Percentiles rank a stretch among this genome's conserved stretches.
These are phyloP conservation scores for Alethe diademata DNA, from an alignment of 2,113 vertebrate genomes.

Conservation along the genomic window DNA sequence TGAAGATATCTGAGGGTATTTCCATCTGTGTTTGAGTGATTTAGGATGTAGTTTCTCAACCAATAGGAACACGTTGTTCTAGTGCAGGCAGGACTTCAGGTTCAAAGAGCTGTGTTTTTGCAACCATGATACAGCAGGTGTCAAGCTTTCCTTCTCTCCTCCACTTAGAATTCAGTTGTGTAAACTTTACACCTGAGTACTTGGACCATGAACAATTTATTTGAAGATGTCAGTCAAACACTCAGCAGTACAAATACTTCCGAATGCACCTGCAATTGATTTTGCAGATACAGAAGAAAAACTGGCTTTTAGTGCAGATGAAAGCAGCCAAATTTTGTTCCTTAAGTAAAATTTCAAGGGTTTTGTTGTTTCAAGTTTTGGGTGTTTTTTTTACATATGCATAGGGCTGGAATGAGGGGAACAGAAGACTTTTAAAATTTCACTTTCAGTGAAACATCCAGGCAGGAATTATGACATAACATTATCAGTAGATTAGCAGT, in stretches of 20 bases:
- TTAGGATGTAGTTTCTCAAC: neutral
- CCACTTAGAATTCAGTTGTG: constrained; percentile 9
- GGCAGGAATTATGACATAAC: neutral
- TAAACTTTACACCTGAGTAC: constrained; percentile 21
- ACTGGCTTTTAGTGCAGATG: neutral
- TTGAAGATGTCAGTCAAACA: constrained; percentile 45
- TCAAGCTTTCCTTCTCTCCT: constrained; percentile 15
- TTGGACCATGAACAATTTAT: constrained; percentile 42
- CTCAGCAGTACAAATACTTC: constrained; percentile 15
- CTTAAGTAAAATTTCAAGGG: neutral
- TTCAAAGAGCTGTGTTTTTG: neutral
- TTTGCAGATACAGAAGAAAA: neutral
- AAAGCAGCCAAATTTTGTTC: neutral
- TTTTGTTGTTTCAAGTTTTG: neutral
- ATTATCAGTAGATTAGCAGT: neutral
- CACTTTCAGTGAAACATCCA: neutral
- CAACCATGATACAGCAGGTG: neutral
- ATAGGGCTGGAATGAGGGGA: neutral
- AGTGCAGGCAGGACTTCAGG: neutral
- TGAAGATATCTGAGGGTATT: neutral
- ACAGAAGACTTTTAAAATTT: neutral
- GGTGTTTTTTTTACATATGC: neutral
- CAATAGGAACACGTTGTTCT: neutral
- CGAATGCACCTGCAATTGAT: neutral
- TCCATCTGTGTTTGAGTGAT: neutral